Evolutionary conservation across 1,140 invertebrate species (phyloP), one percentile per base, ranked within the genome.

Genomic region (Magallana angulata): DNA sequence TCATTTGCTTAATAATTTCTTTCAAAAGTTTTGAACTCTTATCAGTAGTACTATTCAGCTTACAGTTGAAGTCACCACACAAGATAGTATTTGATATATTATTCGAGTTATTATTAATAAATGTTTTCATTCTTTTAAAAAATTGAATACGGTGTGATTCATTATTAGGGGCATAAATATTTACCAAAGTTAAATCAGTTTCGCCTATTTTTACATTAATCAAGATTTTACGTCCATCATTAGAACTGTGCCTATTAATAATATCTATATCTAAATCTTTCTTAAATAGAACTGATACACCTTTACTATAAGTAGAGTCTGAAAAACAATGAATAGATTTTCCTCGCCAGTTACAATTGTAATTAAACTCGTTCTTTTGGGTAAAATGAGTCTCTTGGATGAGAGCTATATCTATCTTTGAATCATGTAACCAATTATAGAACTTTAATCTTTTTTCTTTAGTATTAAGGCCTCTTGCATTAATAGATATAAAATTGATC

Each of bases 391-490:
- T 76, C 18, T 18, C 36, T 36, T 76, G 71, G 9, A 76, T 11
- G 18, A 76, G 18, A 16, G 36, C 36, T 9, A 76, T 36, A 76
- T 18, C 71, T 16, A 76, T 18, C 18, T 76, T 76, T 16, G 71
- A 16, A 18, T 76, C 71, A 16, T 18, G 11, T 60, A 60, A 60
- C 59, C 71, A 76, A 18, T 76, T 18, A 36, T 76, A 76, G 11
- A 76, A 18, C 18, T 76, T 76, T 76, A 36, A 16, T 76, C 71
- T 76, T 76, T 76, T 76, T 76, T 76, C 71, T 18, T 76, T 18
- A 1, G 71, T 16, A 18, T 76, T 76, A 16, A 76, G 11, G 11
- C 71, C 4, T 76, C 71, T 11, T 9, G 18, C 71, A 76, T 76
- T 76, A 11, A 76, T 36, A 11, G 71, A 76, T 76, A 76, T 76